phyloP scores from a whole-genome alignment of 2,888 invertebrate genomes.

The Volucella inflata region DNA sequence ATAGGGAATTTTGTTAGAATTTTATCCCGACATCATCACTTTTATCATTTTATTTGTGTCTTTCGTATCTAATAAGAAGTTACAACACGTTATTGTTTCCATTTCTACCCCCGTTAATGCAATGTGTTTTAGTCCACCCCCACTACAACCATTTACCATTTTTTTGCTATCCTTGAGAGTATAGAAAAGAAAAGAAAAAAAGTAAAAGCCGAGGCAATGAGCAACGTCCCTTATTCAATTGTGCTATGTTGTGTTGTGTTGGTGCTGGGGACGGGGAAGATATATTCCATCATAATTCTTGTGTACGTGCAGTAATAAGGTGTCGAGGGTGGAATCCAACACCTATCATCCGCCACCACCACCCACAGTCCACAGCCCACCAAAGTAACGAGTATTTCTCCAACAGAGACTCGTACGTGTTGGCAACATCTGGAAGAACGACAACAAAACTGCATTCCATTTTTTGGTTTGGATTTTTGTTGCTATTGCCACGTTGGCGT shows the following conservation, averaged over 20 bases:
- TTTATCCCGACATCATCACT: slow-evolving; percentile 72
- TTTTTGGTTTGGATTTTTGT: slow-evolving; percentile 6
- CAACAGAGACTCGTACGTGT: slow-evolving; percentile 40
- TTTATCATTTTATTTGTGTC: slow-evolving; percentile 73
- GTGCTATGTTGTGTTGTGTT: slow-evolving; percentile 26
- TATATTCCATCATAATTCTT: slow-evolving; percentile 74
- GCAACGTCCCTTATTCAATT: slow-evolving; percentile 73
- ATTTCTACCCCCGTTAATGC: slow-evolving; percentile 34
- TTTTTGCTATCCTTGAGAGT: slow-evolving; percentile 32
- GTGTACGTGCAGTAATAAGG: slow-evolving; percentile 73
- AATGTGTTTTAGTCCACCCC: slow-evolving; percentile 28
- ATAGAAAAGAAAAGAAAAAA: slow-evolving; percentile 19
- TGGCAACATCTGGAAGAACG: slow-evolving; percentile 61
- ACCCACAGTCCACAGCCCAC: neutral
- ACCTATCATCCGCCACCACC: slow-evolving; percentile 5
- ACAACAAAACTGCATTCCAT: slow-evolving; percentile 57
- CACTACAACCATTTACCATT: slow-evolving; percentile 45
- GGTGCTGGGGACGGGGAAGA: slow-evolving; percentile 37
- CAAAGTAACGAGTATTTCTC: slow-evolving; percentile 22
- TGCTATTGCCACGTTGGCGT: neutral
- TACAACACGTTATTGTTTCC: slow-evolving; percentile 74
- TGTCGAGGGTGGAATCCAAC: slow-evolving; percentile 21
- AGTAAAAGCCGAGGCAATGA: slow-evolving; percentile 55
- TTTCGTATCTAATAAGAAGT: slow-evolving; percentile 74
- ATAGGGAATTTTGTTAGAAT: slow-evolving; percentile 64